These are phyloP conservation scores for Drosophila tani DNA, from an alignment of 1,140 invertebrate genomes.

Conservation along the genomic window DNA sequence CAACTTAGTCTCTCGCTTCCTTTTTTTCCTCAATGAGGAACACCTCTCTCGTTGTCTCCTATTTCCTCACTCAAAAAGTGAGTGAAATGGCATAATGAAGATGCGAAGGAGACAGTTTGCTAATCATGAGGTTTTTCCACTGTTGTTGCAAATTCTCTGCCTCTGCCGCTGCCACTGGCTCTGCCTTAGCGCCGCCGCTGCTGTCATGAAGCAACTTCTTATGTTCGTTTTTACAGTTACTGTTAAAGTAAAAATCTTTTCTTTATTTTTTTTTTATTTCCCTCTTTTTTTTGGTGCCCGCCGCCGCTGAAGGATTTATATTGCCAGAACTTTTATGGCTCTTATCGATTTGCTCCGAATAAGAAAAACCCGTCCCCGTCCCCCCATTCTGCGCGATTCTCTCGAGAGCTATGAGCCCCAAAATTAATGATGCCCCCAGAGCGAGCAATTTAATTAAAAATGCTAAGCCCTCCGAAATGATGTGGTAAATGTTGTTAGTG, in stretches of 20 bases:
- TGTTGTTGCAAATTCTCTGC: slow-evolving; percentile 28
- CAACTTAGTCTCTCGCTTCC: slow-evolving; percentile 1
- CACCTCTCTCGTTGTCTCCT: slow-evolving; percentile 4
- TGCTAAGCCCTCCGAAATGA: slow-evolving; percentile 27
- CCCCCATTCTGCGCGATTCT: neutral
- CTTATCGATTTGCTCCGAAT: slow-evolving; percentile 55
- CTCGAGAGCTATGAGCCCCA: neutral
- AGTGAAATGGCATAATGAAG: slow-evolving; percentile 38
- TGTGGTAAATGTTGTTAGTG: neutral
- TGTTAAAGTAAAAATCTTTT: slow-evolving; percentile 35
- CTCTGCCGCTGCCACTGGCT: neutral
- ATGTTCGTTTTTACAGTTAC: slow-evolving; percentile 68
- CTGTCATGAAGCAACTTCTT: slow-evolving; percentile 33
- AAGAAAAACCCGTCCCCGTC: slow-evolving; percentile 9
- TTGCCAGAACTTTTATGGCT: slow-evolving; percentile 59
- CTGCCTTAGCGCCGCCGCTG: neutral
- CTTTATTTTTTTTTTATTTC: neutral
- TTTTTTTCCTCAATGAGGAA: neutral
- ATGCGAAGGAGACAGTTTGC: slow-evolving; percentile 21
- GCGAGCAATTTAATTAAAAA: slow-evolving; percentile 53
- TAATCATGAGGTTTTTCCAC: slow-evolving; percentile 51
- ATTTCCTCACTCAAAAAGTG: slow-evolving; percentile 9
- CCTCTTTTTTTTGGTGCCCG: neutral
- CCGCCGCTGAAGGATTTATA: slow-evolving; percentile 49
- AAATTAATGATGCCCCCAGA: slow-evolving; percentile 53